Base-by-base conservation (phyloP, 1,140 invertebrate genomes). In the Scaptodrosophila lebanonensis region DNA sequence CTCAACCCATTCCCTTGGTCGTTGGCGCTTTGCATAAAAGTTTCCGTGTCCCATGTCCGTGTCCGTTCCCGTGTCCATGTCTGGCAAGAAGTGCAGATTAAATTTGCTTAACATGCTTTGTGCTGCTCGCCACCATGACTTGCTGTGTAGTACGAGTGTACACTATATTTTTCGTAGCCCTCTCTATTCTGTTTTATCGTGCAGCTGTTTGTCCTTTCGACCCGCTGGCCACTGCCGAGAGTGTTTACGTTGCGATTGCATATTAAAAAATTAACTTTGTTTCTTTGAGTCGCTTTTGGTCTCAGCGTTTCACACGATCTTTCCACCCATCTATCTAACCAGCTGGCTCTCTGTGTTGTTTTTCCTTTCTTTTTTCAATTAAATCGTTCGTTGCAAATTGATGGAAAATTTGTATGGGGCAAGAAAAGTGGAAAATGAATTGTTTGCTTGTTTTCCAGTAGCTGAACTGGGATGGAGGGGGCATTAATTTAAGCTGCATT, bases 61-160 rank as follows among this genome's bases (percentile, higher is more conserved):
- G n/a, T n/a, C n/a, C n/a, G 36, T 47, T 43, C 64, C 40, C 39
- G 11, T 65, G 22, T 50, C 50, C 36, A 42, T 38, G 40, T 59
- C 64, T 58, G 75, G 51, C 58, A 69, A 82, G 75, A 82, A 82
- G 75, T 75, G 75, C 66, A 82, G 75, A 82, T 82, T 82, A 82
- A 82, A 82, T 82, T 82, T 82, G 75, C 67, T 82, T 70, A 82
- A 82, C 75, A 83, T 82, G 75, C 76, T 75, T 79, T 65, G 53
- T 56, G 51, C 70, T 27, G 33, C 50, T 49, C 64, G n/a, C n/a
- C n/a, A n/a, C n/a, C n/a, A n/a, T n/a, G n/a, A n/a, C n/a, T n/a
- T n/a, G n/a, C n/a, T n/a, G n/a, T n/a, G n/a, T n/a, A n/a, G n/a
- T n/a, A n/a, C n/a, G n/a, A n/a, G n/a, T n/a, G n/a, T n/a, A n/a